These are phyloP conservation scores for Willisornis vidua DNA, from an alignment of 2,113 vertebrate species.

Conservation along the genomic window DNA sequence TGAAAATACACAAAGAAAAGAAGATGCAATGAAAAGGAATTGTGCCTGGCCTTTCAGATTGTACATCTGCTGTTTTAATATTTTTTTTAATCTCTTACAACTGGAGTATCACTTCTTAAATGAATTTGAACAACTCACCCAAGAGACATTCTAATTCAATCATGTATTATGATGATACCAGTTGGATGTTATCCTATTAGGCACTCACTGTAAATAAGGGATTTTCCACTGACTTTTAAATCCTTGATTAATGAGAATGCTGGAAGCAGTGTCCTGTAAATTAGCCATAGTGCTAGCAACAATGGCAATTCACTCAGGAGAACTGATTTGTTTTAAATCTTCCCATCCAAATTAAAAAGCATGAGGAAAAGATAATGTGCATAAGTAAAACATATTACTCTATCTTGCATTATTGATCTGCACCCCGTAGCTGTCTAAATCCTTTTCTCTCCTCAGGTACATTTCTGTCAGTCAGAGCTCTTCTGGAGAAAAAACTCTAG, in stretches of 20 bases:
- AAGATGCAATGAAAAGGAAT: not conserved
- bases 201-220: slow-evolving; percentile 39
- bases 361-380: not conserved
- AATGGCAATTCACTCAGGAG: slow-evolving; percentile 40
- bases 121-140: slow-evolving; percentile 29
- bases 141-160: slow-evolving; percentile 47
- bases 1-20: not conserved
- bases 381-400: not conserved
- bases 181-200: slow-evolving; percentile 65
- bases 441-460: not conserved
- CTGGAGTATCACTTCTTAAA: not conserved
- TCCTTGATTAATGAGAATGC: slow-evolving; percentile 58
- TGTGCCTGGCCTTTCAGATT: not conserved
- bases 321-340: slow-evolving; percentile 24
- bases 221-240: slow-evolving; percentile 62
- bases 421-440: not conserved
- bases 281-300: slow-evolving; percentile 41
- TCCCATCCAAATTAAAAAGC: slow-evolving; percentile 40
- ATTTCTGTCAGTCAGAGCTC: not conserved
- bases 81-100: not conserved
- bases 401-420: not conserved
- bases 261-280: slow-evolving; percentile 59
- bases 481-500: not conserved
- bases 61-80: not conserved
- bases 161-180: slow-evolving; percentile 1